Conservation (phyloP, 2,113 vertebrate species). For the Laterallus jamaicensis region DNA sequence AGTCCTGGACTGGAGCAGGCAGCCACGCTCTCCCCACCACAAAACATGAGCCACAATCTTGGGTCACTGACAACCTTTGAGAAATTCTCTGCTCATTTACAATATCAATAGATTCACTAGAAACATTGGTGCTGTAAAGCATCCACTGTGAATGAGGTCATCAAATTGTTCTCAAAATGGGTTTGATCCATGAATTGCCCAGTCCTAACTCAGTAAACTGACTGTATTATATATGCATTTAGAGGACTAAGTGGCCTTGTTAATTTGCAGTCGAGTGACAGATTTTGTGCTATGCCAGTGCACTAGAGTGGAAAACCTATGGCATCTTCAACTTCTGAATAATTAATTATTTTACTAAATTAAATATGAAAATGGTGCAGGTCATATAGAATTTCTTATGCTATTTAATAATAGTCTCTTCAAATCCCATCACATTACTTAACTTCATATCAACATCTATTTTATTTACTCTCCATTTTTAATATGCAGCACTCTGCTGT, state of each 20-base stretch:
- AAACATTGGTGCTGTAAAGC: not conserved
- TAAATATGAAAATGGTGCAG: constrained; percentile 43
- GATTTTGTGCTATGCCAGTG: not conserved
- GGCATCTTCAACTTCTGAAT: constrained; percentile 17
- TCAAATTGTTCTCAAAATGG: not conserved
- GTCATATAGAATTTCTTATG: not conserved
- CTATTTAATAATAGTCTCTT: constrained; percentile 2
- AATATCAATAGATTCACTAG: not conserved
- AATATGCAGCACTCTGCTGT: not conserved
- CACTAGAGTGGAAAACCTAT: constrained; percentile 14
- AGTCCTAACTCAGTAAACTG: not conserved
- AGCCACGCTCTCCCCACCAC: rapidly evolving
- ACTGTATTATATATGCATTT: not conserved
- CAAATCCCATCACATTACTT: not conserved
- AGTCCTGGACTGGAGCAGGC: not conserved
- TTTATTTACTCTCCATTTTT: constrained; percentile 24
- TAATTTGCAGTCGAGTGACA: not conserved
- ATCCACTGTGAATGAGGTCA: not conserved
- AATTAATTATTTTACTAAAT: constrained; percentile 40
- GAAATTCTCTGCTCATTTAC: not conserved
- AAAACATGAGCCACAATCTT: rapidly evolving
- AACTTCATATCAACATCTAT: not conserved
- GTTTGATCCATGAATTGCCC: not conserved
- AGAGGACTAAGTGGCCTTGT: not conserved
- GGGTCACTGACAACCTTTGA: not conserved